Conservation (phyloP, 2,888 invertebrate genomes). For the Crocallis elinguaria region DNA sequence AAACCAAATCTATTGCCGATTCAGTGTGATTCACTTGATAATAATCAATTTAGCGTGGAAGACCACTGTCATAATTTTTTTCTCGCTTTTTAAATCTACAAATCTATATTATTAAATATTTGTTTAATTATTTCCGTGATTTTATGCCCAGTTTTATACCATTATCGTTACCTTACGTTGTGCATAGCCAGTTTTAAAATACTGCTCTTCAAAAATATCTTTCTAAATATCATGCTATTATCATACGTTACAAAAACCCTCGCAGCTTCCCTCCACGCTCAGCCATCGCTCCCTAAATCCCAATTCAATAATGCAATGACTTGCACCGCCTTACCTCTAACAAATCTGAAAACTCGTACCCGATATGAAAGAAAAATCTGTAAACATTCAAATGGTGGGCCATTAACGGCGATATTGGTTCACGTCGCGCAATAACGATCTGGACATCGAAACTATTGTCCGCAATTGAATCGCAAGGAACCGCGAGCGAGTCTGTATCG, state of each 20-base stretch:
- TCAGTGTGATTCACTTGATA: too few relatives aligned
- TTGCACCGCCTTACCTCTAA: slow-evolving; percentile 31
- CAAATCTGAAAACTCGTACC: slow-evolving; percentile 38
- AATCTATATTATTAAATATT: too few relatives aligned
- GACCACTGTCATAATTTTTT: too few relatives aligned
- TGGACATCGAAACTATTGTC: slow-evolving; percentile 58
- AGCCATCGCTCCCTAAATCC: slow-evolving; percentile 23
- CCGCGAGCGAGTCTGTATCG: slow-evolving; percentile 16
- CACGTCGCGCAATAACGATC: slow-evolving; percentile 60
- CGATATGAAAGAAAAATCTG: slow-evolving; percentile 51
- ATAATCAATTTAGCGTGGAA: too few relatives aligned
- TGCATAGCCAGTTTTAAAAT: too few relatives aligned
- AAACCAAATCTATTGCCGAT: too few relatives aligned
- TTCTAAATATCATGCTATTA: not conserved
- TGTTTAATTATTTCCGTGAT: too few relatives aligned
- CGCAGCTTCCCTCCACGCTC: slow-evolving; percentile 1
- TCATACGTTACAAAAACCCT: slow-evolving; percentile 4
- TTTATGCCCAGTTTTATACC: too few relatives aligned
- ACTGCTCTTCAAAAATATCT: not conserved
- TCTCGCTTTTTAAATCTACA: too few relatives aligned
- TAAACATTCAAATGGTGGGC: slow-evolving; percentile 63
- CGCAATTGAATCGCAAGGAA: slow-evolving; percentile 54
- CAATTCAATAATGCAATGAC: slow-evolving; percentile 39
- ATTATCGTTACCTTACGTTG: too few relatives aligned
- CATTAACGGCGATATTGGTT: slow-evolving; percentile 66